Conservation (phyloP, 2,888 invertebrate species). For the Volucella zonaria region DNA sequence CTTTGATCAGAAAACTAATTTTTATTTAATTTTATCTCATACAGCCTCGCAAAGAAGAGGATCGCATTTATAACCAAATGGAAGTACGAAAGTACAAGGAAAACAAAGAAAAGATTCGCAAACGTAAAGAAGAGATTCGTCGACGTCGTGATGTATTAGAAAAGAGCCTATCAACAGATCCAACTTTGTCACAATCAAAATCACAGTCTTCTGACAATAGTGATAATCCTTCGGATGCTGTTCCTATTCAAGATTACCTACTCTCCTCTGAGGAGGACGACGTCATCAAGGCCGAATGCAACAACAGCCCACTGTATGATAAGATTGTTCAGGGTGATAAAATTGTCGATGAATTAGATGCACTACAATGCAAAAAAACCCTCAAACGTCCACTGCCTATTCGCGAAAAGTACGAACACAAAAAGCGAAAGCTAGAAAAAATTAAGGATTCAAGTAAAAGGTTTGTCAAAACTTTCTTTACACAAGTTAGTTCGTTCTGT, state of each 20-base stretch:
- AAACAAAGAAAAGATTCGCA: constrained; percentile 90
- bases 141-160: constrained; percentile 57
- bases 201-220: constrained; percentile 37
- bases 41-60: constrained; percentile 92
- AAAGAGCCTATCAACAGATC: not conserved
- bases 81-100: constrained; percentile 90
- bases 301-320: constrained; percentile 77
- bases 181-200: constrained; percentile 24
- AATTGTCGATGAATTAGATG: constrained; percentile 80
- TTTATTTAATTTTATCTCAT: constrained; percentile 63
- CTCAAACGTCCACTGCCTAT: constrained; percentile 77
- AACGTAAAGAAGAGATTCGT: constrained; percentile 82
- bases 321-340: constrained; percentile 78
- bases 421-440: constrained; percentile 77
- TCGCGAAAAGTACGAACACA: constrained; percentile 75
- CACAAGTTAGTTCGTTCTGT: not conserved
- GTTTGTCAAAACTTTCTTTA: constrained; percentile 56
- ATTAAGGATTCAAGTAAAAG: constrained; percentile 75
- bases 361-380: constrained; percentile 77
- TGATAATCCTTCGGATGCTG: constrained; percentile 31
- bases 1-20: not conserved
- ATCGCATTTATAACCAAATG: constrained; percentile 87
- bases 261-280: constrained; percentile 79
- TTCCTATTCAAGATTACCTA: constrained; percentile 79
- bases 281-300: constrained; percentile 75